These are phyloP conservation scores for Drosophila triauraria DNA, from an alignment of 1,140 invertebrate genomes.

Conservation along the genomic window DNA sequence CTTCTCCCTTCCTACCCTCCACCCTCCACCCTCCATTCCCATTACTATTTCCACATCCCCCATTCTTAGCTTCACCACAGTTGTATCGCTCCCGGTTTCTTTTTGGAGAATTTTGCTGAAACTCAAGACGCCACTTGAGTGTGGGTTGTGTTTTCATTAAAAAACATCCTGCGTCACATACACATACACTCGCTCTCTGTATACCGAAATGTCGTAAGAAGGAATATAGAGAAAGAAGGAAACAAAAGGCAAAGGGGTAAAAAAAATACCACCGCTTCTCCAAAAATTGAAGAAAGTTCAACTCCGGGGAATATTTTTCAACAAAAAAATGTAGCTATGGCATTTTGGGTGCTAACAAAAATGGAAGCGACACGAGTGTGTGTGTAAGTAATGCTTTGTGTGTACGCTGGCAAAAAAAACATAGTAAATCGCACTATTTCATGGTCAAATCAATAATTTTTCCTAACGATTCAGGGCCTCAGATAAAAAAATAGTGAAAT, in stretches of 20 bases:
- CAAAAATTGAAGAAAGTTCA: conserved; percentile 70
- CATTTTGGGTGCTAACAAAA: conserved; percentile 54
- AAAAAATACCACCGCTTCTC: conserved; percentile 49
- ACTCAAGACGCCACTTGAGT: conserved; percentile 74
- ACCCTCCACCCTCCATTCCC: background rate
- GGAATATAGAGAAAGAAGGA: conserved; percentile 14
- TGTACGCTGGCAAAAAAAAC: no score
- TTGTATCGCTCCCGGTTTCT: conserved; percentile 55
- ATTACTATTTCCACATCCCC: background rate
- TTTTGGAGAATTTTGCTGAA: conserved; percentile 63
- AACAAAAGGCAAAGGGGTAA: conserved; percentile 24
- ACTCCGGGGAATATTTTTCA: conserved; percentile 59
- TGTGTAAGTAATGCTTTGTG: conserved; percentile 16
- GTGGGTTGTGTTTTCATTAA: conserved; percentile 78
- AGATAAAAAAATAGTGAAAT: no score
- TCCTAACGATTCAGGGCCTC: no score
- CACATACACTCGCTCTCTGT: conserved; percentile 5
- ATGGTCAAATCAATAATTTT: no score
- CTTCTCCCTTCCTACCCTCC: background rate
- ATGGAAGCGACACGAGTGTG: conserved; percentile 18
- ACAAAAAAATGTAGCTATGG: conserved; percentile 66
- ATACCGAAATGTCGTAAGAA: conserved; percentile 15
- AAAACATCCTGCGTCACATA: conserved; percentile 50
- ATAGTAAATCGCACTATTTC: no score
- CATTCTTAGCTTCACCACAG: conserved; percentile 15